Evolutionary conservation across 2,113 vertebrate genomes (phyloP), one percentile per base, ranked within the genome.

Genomic region (Silurus asotus): DNA sequence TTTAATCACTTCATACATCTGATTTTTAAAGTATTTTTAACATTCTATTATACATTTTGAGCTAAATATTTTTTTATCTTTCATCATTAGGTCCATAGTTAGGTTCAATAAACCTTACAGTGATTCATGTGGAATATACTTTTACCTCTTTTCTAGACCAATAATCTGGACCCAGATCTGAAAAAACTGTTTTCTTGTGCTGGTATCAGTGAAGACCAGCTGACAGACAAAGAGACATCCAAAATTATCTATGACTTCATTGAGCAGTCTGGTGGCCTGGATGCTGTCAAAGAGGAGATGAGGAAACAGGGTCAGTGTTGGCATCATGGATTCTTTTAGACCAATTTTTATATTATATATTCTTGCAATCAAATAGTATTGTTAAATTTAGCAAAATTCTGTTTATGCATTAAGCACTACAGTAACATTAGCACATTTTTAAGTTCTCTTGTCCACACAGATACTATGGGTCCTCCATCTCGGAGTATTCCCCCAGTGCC

Each of bases 211-310:
- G 95, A 96, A 6, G 94, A 92, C 8, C 92, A 96, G 77, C 89
- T 96, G 78, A 93, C 93, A 0, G 95, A 96, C 0, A 94, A 92
- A 0, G 94, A 96, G 85, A 96, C 95, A 25, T 96, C 95, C 28
- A 96, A 95, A 84, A 59, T 96, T 6, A 95, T 96, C 89, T 95
- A 95, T 1, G 95, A 96, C 56, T 95, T 96, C 88, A 96, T 96
- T 7, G 95, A 96, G 85, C 92, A 94, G 76, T 94, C 94, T 81
- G 95, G 96, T 0, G 96, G 96, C 0, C 89, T 96, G 62, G 95
- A 96, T 87, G 95, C 93, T 8, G 95, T 96, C 37, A 93, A 95
- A 49, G 89, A 94, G 84, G 93, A 96, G 87, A 93, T 96, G 92
- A 92, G 93, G 78, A 93, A 88, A 25, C 92, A 95, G 59, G 95